Evolutionary conservation across 2,888 invertebrate genomes (phyloP).

Genomic region (Corbicula japonica): DNA sequence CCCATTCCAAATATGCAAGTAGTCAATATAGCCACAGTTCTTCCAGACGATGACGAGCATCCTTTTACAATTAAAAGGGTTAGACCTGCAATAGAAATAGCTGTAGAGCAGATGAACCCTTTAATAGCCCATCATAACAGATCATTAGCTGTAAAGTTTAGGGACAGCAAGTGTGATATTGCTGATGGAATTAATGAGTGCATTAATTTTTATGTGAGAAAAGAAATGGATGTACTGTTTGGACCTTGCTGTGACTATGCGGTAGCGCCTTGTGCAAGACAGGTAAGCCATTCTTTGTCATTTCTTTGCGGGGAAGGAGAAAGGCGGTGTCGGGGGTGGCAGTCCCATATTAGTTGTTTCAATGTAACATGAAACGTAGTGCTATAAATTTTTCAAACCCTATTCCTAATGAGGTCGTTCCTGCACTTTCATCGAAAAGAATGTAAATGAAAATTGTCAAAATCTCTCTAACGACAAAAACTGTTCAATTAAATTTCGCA

Average conservation of each 20-base stretch:
- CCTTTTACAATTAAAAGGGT: conserved; percentile 79
- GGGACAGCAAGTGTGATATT: conserved; percentile 78
- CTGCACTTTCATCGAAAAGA: too few species aligned
- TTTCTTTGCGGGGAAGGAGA: too few species aligned
- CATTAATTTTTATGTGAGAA: conserved; percentile 79
- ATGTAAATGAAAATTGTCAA: too few species aligned
- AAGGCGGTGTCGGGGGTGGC: too few species aligned
- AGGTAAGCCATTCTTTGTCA: conserved; percentile 84
- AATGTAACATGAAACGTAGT: too few species aligned
- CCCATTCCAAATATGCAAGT: too few species aligned
- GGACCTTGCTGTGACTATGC: conserved; percentile 89
- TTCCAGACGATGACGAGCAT: conserved; percentile 72
- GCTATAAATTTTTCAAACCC: too few species aligned
- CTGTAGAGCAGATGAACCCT: conserved; percentile 74
- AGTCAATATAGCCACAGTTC: conserved; percentile 72
- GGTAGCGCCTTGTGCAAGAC: conserved; percentile 94
- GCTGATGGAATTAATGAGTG: conserved; percentile 81
- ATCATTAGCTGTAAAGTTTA: conserved; percentile 47
- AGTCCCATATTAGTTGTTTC: too few species aligned
- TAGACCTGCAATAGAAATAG: conserved; percentile 82
- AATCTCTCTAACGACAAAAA: too few species aligned
- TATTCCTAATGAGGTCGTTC: too few species aligned
- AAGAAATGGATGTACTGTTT: conserved; percentile 81
- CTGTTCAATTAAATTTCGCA: too few species aligned
- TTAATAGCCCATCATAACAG: conserved; percentile 41